These are phyloP conservation scores for Hirundo rustica DNA, from an alignment of 2,797 vertebrate genomes.

Conservation along the genomic window DNA sequence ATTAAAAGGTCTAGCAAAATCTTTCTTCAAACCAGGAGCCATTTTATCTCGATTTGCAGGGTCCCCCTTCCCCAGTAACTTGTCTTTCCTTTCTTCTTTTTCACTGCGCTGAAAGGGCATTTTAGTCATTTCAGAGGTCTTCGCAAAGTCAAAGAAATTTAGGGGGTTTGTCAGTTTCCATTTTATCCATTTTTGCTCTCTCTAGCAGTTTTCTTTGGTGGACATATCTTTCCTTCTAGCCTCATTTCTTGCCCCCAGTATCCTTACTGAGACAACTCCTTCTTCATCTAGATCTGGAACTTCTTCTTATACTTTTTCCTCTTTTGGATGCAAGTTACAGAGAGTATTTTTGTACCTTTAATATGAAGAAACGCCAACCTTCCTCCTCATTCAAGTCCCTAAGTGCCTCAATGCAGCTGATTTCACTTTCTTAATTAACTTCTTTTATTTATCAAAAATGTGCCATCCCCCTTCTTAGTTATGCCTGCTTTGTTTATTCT, in stretches of 20 bases:
- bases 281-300: neutral
- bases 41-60: neutral
- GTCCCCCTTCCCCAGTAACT: neutral
- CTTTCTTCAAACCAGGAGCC: neutral
- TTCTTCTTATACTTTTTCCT: neutral
- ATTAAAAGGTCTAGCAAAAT: neutral
- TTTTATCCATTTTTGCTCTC: neutral
- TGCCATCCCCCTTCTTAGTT: neutral
- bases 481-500: neutral
- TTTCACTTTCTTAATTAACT: slow-evolving; percentile 29
- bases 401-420: neutral
- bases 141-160: neutral
- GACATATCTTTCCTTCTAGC: neutral
- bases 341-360: neutral
- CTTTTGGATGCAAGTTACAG: neutral
- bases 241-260: neutral
- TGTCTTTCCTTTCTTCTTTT: neutral
- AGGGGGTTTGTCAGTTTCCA: neutral
- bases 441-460: slow-evolving; percentile 17
- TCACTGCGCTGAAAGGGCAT: neutral
- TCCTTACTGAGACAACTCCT: neutral
- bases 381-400: neutral
- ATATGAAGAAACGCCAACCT: neutral
- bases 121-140: neutral
- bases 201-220: neutral